These are phyloP conservation scores for Eucidaris tribuloides DNA, from an alignment of 35 echinoderm and acorn worm species.

Conservation along the genomic window DNA sequence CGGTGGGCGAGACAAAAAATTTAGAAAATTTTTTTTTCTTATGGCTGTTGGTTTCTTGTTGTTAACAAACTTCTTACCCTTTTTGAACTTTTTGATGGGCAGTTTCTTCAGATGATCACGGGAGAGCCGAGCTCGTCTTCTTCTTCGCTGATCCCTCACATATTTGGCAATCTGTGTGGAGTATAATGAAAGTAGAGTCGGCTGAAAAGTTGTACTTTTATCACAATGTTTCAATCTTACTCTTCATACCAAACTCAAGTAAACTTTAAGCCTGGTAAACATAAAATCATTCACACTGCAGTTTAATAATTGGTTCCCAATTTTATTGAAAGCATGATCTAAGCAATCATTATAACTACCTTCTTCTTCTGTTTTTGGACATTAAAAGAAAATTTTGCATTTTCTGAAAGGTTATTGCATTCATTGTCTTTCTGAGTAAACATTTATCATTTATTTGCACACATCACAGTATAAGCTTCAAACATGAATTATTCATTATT, in stretches of 20 bases:
- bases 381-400: too few species aligned
- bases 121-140: conserved; percentile 70
- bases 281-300: neutral
- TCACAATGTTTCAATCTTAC: neutral
- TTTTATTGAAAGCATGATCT: neutral
- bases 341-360: neutral
- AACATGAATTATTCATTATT: too few species aligned
- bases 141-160: conserved; percentile 61
- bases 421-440: too few species aligned
- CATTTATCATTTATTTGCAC: too few species aligned
- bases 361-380: too few species aligned
- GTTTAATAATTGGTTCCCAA: neutral
- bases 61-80: too few species aligned
- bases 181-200: neutral
- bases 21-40: too few species aligned
- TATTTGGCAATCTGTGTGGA: conserved; percentile 81
- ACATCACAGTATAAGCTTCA: too few species aligned
- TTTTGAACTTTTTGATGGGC: conserved; percentile 93
- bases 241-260: neutral
- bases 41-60: too few species aligned
- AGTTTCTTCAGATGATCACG: conserved; percentile 91
- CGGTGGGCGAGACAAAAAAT: too few species aligned
- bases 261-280: neutral
- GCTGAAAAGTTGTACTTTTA: neutral
- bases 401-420: too few species aligned